Conservation (phyloP, 1,140 invertebrate genomes). For the Charaxes varanes region DNA sequence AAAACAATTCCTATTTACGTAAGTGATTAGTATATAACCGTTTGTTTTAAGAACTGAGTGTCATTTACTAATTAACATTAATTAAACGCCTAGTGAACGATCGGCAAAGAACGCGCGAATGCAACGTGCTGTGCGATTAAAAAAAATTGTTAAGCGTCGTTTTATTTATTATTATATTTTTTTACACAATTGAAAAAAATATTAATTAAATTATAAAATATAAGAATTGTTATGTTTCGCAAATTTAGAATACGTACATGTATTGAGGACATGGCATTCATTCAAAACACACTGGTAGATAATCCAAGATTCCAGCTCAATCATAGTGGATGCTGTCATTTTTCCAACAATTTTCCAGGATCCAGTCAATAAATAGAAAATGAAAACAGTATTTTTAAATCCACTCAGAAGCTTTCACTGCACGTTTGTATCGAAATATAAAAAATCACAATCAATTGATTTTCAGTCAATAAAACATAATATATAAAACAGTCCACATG, state of each 20-base stretch:
- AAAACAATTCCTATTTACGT: too few species aligned
- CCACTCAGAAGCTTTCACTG: constrained; percentile 29
- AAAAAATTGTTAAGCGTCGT: too few species aligned
- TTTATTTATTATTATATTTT: too few species aligned
- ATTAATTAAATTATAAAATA: background rate
- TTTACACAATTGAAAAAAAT: too few species aligned
- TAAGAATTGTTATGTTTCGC: background rate
- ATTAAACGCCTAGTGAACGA: constrained; percentile 17
- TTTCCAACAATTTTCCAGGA: constrained; percentile 25
- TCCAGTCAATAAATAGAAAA: constrained; percentile 34
- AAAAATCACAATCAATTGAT: constrained; percentile 17
- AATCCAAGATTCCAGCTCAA: constrained; percentile 77
- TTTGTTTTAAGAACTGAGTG: constrained; percentile 17
- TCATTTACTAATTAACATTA: constrained; percentile 30
- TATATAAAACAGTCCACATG: constrained; percentile 36
- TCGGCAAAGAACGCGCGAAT: constrained; percentile 3
- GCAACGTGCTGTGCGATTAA: constrained; percentile 10
- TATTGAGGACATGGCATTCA: constrained; percentile 75
- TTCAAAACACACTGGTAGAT: constrained; percentile 77
- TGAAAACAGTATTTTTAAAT: constrained; percentile 22
- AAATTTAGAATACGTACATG: constrained; percentile 69
- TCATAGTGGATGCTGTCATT: constrained; percentile 75
- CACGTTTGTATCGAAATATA: constrained; percentile 18
- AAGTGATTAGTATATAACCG: too few species aligned
- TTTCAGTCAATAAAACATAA: constrained; percentile 39